phyloP scores from a whole-genome alignment of 2,113 vertebrate genomes.

The Ursus arctos region DNA sequence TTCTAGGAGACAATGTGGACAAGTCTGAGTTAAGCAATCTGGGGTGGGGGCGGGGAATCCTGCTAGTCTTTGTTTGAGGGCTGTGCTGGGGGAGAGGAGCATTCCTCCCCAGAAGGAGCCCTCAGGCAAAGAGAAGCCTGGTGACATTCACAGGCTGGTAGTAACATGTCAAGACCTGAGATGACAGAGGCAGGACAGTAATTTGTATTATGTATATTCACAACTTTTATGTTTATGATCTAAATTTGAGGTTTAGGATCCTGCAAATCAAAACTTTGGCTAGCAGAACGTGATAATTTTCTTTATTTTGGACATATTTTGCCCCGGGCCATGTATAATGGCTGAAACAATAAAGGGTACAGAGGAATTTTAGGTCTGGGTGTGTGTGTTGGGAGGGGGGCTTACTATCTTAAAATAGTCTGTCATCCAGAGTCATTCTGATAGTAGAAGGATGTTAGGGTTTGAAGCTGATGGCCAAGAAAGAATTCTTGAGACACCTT shows the following conservation, averaged over 20 bases:
- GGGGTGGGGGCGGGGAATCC: not conserved
- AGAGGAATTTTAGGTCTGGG: not conserved
- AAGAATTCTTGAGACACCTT: not conserved
- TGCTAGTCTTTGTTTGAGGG: not conserved
- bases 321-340: not conserved
- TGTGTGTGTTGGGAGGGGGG: not conserved
- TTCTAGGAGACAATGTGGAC: not conserved
- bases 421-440: not conserved
- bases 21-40: not conserved
- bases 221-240: not conserved
- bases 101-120: not conserved
- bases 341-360: not conserved
- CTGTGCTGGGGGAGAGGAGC: fast-evolving
- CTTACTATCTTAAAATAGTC: not conserved
- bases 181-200: not conserved
- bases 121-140: not conserved
- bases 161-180: not conserved
- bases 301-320: not conserved
- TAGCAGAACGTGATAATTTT: not conserved
- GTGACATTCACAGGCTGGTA: not conserved
- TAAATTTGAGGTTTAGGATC: not conserved
- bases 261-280: not conserved
- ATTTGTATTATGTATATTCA: not conserved
- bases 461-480: not conserved
- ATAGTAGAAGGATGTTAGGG: not conserved